Conservation (phyloP, 2,888 invertebrate species). For the Sinelater perroti region DNA sequence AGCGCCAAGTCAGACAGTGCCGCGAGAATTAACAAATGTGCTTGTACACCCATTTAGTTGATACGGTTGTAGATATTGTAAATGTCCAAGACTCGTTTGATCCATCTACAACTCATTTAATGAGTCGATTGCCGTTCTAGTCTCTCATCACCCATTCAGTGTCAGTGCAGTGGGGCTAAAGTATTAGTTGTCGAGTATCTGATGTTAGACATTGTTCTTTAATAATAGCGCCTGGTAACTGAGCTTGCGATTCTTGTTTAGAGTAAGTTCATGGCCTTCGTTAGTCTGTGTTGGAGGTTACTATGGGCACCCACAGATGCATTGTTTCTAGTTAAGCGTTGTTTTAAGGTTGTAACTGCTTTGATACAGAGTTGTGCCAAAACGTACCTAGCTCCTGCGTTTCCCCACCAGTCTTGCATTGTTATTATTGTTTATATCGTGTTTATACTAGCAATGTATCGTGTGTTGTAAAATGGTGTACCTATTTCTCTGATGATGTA, state of each 20-base stretch:
- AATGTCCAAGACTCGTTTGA: conserved; percentile 29
- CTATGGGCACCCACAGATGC: conserved; percentile 23
- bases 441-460: conserved; percentile 59
- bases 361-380: conserved; percentile 58
- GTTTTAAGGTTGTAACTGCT: conserved; percentile 30
- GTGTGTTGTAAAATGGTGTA: conserved; percentile 59
- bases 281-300: conserved; percentile 29
- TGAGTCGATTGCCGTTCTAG: conserved; percentile 43
- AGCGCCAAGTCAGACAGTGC: conserved; percentile 11
- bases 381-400: conserved; percentile 46
- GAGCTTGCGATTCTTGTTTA: conserved; percentile 27
- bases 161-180: conserved; percentile 29
- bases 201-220: conserved; percentile 32
- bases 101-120: conserved; percentile 45
- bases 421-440: conserved; percentile 57
- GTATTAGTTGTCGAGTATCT: conserved; percentile 35
- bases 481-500: conserved; percentile 58
- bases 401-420: conserved; percentile 48
- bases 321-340: conserved; percentile 29
- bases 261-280: conserved; percentile 30
- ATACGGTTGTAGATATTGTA: conserved; percentile 28
- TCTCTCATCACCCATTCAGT: conserved; percentile 46
- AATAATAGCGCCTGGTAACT: conserved; percentile 30
- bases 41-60: conserved; percentile 28
- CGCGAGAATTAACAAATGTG: conserved; percentile 25